Percentiles rank a stretch among this genome's conserved stretches.
Evolutionary conservation across 1,140 invertebrate genomes (phyloP).

Genomic region (Phymastichus coffea): DNA sequence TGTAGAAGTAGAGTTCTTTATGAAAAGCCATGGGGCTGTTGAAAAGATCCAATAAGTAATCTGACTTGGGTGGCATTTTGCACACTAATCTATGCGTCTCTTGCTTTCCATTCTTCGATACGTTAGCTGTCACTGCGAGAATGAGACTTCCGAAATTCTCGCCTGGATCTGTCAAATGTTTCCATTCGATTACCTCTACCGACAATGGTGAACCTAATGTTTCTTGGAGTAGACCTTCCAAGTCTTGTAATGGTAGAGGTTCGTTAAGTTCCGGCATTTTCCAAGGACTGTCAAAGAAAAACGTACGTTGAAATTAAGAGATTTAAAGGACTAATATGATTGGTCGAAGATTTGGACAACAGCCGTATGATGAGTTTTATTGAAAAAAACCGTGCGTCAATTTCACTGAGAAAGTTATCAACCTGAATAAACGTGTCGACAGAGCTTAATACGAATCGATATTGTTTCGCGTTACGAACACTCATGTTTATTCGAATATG

Average conservation of each 20-base stretch:
- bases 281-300: slow-evolving; percentile 26
- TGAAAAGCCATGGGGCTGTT: slow-evolving; percentile 61
- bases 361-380: background rate
- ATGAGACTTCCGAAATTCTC: slow-evolving; percentile 66
- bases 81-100: slow-evolving; percentile 56
- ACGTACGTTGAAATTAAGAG: slow-evolving; percentile 17
- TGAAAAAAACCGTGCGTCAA: too few relatives aligned
- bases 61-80: slow-evolving; percentile 61
- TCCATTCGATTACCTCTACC: slow-evolving; percentile 43
- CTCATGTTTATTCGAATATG: too few relatives aligned
- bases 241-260: slow-evolving; percentile 38
- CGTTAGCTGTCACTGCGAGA: slow-evolving; percentile 48
- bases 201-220: slow-evolving; percentile 33
- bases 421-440: too few relatives aligned
- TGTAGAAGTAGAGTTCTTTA: slow-evolving; percentile 62
- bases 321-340: background rate
- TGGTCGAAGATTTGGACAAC: too few relatives aligned
- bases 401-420: too few relatives aligned
- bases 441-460: too few relatives aligned
- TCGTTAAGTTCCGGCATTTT: slow-evolving; percentile 39
- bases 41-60: slow-evolving; percentile 58
- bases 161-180: slow-evolving; percentile 58
- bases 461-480: too few relatives aligned
- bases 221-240: slow-evolving; percentile 39
- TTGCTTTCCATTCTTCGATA: slow-evolving; percentile 35